Conservation (phyloP, 2,797 vertebrate species). For the Eulemur rubriventer region DNA sequence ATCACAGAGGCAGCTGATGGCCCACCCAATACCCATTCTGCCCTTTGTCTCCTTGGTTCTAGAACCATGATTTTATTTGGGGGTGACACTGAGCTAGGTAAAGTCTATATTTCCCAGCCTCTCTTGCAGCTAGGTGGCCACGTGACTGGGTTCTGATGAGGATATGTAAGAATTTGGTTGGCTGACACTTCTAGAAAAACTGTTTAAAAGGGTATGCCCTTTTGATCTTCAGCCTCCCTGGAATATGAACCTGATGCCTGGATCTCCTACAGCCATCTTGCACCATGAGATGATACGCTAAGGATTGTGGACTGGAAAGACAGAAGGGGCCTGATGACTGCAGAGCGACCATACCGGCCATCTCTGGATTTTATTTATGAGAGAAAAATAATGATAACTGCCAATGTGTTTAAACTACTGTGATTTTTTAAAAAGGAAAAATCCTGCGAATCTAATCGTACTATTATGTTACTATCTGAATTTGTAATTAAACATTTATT, state of each 20-base stretch:
- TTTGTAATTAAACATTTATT: background rate
- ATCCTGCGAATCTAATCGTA: background rate
- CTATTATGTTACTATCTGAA: background rate
- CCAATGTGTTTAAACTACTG: background rate
- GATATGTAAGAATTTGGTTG: background rate
- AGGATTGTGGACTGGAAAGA: background rate
- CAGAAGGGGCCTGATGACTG: background rate
- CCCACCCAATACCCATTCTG: background rate
- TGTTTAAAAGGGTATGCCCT: background rate
- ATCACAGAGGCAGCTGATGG: background rate
- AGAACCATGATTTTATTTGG: background rate
- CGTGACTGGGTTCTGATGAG: background rate
- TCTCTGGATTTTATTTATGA: background rate
- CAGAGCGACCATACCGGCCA: background rate
- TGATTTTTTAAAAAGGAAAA: background rate
- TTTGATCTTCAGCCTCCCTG: background rate
- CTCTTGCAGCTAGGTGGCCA: background rate
- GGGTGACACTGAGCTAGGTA: background rate
- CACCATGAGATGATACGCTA: background rate
- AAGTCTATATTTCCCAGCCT: background rate
- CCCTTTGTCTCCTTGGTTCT: background rate
- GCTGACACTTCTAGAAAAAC: background rate
- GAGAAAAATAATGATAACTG: background rate
- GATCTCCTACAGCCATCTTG: background rate
- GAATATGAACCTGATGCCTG: background rate